Base-by-base conservation (phyloP, 1,140 invertebrate genomes). In the Cherax destructor region DNA sequence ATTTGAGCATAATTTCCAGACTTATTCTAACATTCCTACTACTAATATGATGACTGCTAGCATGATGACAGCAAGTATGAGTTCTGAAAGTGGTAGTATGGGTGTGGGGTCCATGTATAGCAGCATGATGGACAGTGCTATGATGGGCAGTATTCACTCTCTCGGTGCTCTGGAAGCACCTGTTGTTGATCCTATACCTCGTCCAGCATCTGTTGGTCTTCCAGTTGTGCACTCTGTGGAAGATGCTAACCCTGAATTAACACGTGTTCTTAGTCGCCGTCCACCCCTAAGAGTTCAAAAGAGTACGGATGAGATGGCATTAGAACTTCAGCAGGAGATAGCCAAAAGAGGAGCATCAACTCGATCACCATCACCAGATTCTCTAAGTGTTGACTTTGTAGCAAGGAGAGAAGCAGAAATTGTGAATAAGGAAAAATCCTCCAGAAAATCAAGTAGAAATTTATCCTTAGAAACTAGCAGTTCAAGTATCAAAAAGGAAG, bases 1-100 rank as follows among this genome's bases (percentile, higher is more conserved):
- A 79, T 92, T 92, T 76, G 92, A 92, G 59, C 92, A 92, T 50
- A 92, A 89, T 65, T 86, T 92, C 79, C 92, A 92, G 72, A 92
- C 92, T 30, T 92, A 89, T 24, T 92, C 92, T 41, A 92, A 92
- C 69, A 90, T 92, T 76, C 92, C 92, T 65, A 90, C 92, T 1
- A 92, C 92, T 49, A 92, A 92, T 59, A 89, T 92, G 86, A 92
- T 92, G 92, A 92, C 83, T 16, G 86, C 86, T 47, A 92, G 86
- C 69, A 88, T 92, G 91, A 91, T 91, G 89, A 91, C 89, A 24
- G 90, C 90, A 9, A 91, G 90, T 83, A 86, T 91, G 78, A 92
- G 86, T 50, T 92, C 92, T 21, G 92, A 92, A 52, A 86, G 91
- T 77, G 88, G 92, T 30, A 92, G 92, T 74, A 74, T 92, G 59